phyloP scores from a whole-genome alignment of 2,888 invertebrate genomes.

The Drosophila mimetica region DNA sequence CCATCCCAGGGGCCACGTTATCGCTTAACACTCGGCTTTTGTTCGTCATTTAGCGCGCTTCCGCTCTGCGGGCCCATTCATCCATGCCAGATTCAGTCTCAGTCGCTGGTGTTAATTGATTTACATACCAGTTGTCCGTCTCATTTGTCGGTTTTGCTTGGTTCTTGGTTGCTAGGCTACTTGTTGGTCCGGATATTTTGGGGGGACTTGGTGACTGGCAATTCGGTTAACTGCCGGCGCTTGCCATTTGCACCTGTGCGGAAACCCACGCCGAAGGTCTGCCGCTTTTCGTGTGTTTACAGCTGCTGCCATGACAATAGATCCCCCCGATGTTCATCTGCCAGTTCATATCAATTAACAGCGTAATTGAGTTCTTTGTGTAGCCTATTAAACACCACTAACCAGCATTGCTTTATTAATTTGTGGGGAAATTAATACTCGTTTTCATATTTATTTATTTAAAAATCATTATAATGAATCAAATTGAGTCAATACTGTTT shows the following conservation, averaged over 20 bases:
- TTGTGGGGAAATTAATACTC: background rate
- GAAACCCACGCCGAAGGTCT: background rate
- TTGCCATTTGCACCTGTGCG: slow-evolving; percentile 28
- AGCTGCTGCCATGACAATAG: slow-evolving; percentile 2
- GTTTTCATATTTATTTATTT: background rate
- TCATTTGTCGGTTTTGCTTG: slow-evolving; percentile 4
- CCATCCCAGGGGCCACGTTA: slow-evolving; percentile 37
- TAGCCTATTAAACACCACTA: slow-evolving; percentile 17
- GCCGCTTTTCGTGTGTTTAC: slow-evolving; percentile 11
- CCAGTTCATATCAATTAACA: background rate
- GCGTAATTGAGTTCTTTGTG: slow-evolving; percentile 13
- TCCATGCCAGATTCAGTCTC: slow-evolving; percentile 15
- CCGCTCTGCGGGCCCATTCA: slow-evolving; percentile 58
- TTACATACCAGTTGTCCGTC: slow-evolving; percentile 16
- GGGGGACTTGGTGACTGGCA: background rate
- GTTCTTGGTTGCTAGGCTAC: slow-evolving; percentile 21
- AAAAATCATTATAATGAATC: background rate
- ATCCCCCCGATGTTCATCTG: background rate
- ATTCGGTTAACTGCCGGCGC: slow-evolving; percentile 15
- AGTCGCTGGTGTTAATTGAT: slow-evolving; percentile 38
- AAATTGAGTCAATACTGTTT: background rate
- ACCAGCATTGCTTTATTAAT: background rate
- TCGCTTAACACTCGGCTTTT: slow-evolving; percentile 57
- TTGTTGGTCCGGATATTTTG: slow-evolving; percentile 6
- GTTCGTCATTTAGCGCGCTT: slow-evolving; percentile 58